Conservation (phyloP, 2,113 vertebrate species). For the Zapornia atra region DNA sequence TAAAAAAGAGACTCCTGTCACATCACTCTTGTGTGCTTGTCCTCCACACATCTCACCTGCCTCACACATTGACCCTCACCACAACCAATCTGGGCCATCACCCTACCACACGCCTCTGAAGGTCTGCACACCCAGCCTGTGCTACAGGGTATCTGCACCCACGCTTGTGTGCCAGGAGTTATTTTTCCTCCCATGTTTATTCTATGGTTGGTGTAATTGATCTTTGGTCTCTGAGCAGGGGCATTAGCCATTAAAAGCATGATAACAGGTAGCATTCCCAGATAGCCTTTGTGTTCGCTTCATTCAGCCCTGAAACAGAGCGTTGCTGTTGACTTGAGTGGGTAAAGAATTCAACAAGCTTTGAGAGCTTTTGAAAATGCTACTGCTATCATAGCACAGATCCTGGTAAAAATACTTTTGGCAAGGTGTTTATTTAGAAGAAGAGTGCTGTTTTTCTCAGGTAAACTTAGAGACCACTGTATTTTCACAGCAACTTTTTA, state of each 20-base stretch:
- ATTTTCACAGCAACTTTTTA: not conserved
- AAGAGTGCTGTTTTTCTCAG: not conserved
- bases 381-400: not conserved
- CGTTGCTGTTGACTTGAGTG: not conserved
- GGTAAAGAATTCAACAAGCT: not conserved
- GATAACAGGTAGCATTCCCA: not conserved
- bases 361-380: not conserved
- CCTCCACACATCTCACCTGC: not conserved
- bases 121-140: not conserved
- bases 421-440: not conserved
- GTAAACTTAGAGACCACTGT: not conserved
- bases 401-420: not conserved
- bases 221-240: not conserved
- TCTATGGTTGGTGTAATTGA: not conserved
- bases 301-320: not conserved
- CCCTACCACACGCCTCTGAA: not conserved
- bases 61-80: not conserved
- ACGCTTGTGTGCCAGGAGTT: not conserved
- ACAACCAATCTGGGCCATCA: not conserved
- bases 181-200: not conserved
- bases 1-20: not conserved
- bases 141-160: not conserved
- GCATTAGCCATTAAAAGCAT: not conserved
- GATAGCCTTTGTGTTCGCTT: not conserved
- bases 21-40: not conserved